phyloP scores from a whole-genome alignment of 2,113 vertebrate genomes.

The Heptranchias perlo region DNA sequence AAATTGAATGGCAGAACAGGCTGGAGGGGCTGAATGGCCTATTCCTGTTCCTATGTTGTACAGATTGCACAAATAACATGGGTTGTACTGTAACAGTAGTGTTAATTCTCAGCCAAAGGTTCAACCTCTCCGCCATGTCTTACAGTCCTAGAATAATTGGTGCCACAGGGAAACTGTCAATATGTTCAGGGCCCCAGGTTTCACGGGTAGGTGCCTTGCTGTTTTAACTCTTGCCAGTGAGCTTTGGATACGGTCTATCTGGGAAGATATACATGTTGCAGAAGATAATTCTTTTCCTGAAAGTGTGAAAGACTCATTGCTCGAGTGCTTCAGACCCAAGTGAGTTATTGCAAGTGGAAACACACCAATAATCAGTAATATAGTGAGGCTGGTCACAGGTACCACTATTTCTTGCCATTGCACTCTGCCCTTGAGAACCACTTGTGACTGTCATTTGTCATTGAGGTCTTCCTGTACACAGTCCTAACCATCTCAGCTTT shows the following conservation, averaged over 20 bases:
- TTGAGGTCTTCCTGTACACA: not conserved
- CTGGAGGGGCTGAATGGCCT: no score
- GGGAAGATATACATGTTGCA: not conserved
- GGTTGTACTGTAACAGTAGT: not conserved
- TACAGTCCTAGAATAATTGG: not conserved
- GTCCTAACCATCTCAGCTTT: not conserved
- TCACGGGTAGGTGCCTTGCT: not conserved
- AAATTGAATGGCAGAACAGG: no score
- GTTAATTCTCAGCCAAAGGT: not conserved
- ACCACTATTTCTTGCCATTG: not conserved
- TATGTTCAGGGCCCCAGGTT: no score
- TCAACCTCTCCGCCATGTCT: not conserved
- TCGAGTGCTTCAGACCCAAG: not conserved
- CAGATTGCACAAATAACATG: not conserved
- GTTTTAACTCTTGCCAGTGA: not conserved
- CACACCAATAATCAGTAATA: not conserved
- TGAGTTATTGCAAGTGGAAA: not conserved
- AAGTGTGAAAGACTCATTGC: not conserved
- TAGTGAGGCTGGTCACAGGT: not conserved
- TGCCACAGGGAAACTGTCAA: not conserved
- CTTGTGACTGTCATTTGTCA: not conserved
- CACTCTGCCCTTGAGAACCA: not conserved
- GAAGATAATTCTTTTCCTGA: not conserved
- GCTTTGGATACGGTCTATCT: not conserved
- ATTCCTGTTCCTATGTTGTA: no score